A percentile compares a stretch with the other conserved stretches of the same genome.
Evolutionary conservation across 1,140 invertebrate genomes (phyloP).

Genomic region (Macrobrachium nipponense): DNA sequence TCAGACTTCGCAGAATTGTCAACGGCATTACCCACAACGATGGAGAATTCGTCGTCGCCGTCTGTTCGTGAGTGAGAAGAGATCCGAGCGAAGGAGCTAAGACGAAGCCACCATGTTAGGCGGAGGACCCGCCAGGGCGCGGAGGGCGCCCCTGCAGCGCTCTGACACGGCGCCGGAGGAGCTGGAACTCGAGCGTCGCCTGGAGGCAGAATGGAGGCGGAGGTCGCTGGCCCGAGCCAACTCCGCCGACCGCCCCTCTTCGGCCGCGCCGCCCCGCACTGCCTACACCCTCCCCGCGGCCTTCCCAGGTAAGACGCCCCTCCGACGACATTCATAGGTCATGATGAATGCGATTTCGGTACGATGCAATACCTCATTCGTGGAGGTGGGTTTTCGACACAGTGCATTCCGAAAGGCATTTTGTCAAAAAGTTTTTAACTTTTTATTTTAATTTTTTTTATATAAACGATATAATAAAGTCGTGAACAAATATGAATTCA

Average conservation of each 20-base stretch:
- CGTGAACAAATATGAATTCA: no score
- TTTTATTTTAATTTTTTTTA: no score
- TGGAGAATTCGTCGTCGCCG: background rate
- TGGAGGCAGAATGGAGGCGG: constrained; percentile 52
- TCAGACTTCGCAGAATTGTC: background rate
- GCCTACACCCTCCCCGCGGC: constrained; percentile 54
- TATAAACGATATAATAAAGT: no score
- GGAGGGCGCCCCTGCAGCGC: constrained; percentile 51
- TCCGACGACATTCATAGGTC: no score
- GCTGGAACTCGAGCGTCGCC: constrained; percentile 44
- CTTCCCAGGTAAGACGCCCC: constrained; percentile 47
- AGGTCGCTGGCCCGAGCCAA: constrained; percentile 44
- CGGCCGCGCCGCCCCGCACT: constrained; percentile 52
- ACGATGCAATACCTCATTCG: no score
- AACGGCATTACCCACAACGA: background rate
- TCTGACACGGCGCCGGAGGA: constrained; percentile 59
- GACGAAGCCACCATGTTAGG: constrained; percentile 36
- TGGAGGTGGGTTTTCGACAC: no score
- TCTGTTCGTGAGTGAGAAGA: background rate
- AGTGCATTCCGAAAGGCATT: no score
- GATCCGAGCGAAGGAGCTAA: background rate
- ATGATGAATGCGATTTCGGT: no score
- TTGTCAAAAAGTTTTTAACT: no score
- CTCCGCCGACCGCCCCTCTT: constrained; percentile 58
- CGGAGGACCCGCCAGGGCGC: constrained; percentile 42